phyloP scores from a whole-genome alignment of 2,113 vertebrate genomes.

The Holacanthus passer region DNA sequence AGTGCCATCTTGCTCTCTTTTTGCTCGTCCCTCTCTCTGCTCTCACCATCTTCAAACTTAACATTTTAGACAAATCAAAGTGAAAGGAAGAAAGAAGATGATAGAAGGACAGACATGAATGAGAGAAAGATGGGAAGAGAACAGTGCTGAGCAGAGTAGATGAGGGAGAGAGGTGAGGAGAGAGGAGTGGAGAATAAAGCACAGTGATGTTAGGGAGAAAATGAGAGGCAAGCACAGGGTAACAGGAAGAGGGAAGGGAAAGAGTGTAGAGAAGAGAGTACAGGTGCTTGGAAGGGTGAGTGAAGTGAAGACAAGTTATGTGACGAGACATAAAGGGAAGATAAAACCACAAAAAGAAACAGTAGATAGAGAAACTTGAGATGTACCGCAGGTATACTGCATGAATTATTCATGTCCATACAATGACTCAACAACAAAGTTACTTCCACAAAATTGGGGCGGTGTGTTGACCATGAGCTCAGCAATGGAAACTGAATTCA shows the following conservation, averaged over 20 bases:
- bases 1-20: conserved; percentile 28
- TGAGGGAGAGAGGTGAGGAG: conserved; percentile 20
- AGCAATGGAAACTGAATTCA: conserved; percentile 17
- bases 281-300: background rate
- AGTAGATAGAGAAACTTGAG: conserved; percentile 31
- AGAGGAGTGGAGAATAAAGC: conserved; percentile 38
- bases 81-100: conserved; percentile 44
- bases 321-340: conserved; percentile 45
- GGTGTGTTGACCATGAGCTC: conserved; percentile 33
- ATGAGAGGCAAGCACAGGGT: conserved; percentile 28
- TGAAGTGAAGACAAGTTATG: conserved; percentile 35
- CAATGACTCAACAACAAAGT: conserved; percentile 49
- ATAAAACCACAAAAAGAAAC: conserved; percentile 46
- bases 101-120: conserved; percentile 18
- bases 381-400: conserved; percentile 29
- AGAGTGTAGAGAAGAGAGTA: conserved; percentile 16
- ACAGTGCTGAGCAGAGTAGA: conserved; percentile 26
- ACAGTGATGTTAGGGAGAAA: conserved; percentile 21
- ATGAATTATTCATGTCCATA: conserved; percentile 63
- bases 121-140: conserved; percentile 17
- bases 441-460: conserved; percentile 30
- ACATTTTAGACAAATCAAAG: conserved; percentile 71
- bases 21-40: conserved; percentile 23
- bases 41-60: conserved; percentile 53
- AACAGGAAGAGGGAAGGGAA: background rate